phyloP scores from a whole-genome alignment of 1,140 invertebrate species.

The Bicyclus anynana region DNA sequence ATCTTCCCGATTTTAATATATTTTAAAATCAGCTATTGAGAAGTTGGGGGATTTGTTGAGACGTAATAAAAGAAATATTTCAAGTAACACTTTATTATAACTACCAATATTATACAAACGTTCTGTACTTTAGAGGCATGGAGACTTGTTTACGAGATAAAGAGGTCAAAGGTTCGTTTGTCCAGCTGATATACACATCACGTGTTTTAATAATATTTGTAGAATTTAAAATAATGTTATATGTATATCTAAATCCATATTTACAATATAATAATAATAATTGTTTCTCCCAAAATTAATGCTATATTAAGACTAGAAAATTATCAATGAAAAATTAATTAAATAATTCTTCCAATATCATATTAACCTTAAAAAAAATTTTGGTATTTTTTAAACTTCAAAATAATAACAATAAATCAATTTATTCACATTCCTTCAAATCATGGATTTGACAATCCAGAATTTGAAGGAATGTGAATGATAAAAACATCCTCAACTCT shows the following conservation, averaged over 20 bases:
- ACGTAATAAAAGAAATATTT: constrained; percentile 27
- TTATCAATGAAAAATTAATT: background rate
- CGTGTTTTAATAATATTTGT: background rate
- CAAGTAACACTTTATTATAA: constrained; percentile 60
- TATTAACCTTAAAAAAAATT: too few species aligned
- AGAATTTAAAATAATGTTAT: background rate
- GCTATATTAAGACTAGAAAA: background rate
- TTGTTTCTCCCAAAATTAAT: background rate
- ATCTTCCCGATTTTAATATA: too few species aligned
- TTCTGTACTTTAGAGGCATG: constrained; percentile 39
- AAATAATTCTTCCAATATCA: background rate
- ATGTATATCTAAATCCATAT: background rate
- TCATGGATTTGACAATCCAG: background rate
- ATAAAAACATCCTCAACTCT: background rate
- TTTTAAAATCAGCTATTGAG: too few species aligned
- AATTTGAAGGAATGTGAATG: too few species aligned
- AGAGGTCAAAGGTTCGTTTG: constrained; percentile 3
- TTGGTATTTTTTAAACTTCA: too few species aligned
- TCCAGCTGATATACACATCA: background rate
- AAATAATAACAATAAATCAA: too few species aligned
- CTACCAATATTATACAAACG: constrained; percentile 36
- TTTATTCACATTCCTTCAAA: too few species aligned
- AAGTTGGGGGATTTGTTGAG: too few species aligned
- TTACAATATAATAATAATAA: background rate
- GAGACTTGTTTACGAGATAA: constrained; percentile 13